A percentile compares a stretch with the other conserved stretches of the same genome.
Evolutionary conservation across 2,797 vertebrate genomes (phyloP).

Genomic region (Sciaenops ocellatus): DNA sequence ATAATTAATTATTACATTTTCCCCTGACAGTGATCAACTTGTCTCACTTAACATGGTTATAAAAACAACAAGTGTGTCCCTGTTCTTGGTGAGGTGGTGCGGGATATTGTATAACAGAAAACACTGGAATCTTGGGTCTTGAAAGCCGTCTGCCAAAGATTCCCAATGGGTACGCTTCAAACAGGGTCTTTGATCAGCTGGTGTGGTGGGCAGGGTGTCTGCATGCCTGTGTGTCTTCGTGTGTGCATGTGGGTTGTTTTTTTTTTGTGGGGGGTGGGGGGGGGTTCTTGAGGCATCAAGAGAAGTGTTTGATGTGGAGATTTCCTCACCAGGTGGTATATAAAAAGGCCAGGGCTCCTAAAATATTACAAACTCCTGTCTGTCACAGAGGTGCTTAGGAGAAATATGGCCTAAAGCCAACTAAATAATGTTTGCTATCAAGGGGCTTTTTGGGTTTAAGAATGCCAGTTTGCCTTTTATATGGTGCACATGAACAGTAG

Average conservation of each 20-base stretch:
- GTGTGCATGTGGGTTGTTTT: constrained; percentile 3
- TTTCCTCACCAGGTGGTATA: constrained; percentile 68
- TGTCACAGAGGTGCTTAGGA: constrained; percentile 47
- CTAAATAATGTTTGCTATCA: constrained; percentile 21
- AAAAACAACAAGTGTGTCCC: background rate
- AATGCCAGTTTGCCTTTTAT: constrained; percentile 7
- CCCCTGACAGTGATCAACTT: background rate
- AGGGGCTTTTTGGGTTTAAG: background rate
- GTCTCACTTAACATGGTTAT: background rate
- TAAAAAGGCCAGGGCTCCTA: constrained; percentile 62
- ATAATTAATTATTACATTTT: background rate
- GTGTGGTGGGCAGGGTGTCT: constrained; percentile 43
- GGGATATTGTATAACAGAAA: constrained; percentile 31
- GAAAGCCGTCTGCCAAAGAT: constrained; percentile 35
- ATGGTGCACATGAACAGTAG: background rate
- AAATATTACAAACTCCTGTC: constrained; percentile 66
- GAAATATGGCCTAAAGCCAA: constrained; percentile 31
- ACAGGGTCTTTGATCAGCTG: constrained; percentile 73
- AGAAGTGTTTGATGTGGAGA: constrained; percentile 80
- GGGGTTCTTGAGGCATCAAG: constrained; percentile 62
- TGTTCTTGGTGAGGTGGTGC: constrained; percentile 6
- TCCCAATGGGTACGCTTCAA: constrained; percentile 60
- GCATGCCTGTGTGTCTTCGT: constrained; percentile 9
- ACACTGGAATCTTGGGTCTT: constrained; percentile 49
- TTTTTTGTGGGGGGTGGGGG: background rate